Base-by-base conservation (phyloP, 2,113 vertebrate genomes). In the Perca schrenkii region DNA sequence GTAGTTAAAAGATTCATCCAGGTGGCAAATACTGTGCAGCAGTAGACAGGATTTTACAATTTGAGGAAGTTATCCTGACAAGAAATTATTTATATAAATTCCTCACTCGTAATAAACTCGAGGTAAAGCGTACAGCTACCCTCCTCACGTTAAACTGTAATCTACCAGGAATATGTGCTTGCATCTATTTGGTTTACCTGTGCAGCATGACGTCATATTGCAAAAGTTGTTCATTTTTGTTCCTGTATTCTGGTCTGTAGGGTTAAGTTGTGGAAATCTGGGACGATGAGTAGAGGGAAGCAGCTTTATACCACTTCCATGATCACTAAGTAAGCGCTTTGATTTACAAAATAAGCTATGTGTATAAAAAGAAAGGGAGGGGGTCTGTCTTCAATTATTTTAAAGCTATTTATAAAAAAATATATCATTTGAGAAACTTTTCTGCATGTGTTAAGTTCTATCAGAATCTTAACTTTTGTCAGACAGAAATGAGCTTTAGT, bases 1-100 rank as follows among this genome's bases (percentile, higher is more conserved):
- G 60, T 50, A 60, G 57, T 52, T 73, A 16, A 77, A 79, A 64
- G n/a, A 87, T 68, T 70, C 36, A 62, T 49, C 43, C 19, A 77
- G 54, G 49, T 63, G 47, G 50, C 36, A 67, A 60, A 58, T 14
- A 11, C 21, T 58, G 50, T 14, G 47, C 46, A 50, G 46, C 3
- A 13, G 15, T 8, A 6, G 43, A 64, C 53, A 67, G 52, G 31
- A 54, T 78, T 67, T 36, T 17, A 77, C 16, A 57, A 36, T 31
- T 79, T 4, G 15, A 22, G 62, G 43, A 64, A n/a, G 21, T 53
- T n/a, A 4, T 43, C 14, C 2, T 0, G 16, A 5, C 22, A 57
- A 70, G 61, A 54, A 40, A 1, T 40, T 11, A 58, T 15, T 22
- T 15, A 25, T 25, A 57, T 2, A 4, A 60, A 8, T 16, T 43